Evolutionary conservation across 2,797 vertebrate species (phyloP), one percentile per base, ranked within the genome.

Genomic region (Tinamus major): DNA sequence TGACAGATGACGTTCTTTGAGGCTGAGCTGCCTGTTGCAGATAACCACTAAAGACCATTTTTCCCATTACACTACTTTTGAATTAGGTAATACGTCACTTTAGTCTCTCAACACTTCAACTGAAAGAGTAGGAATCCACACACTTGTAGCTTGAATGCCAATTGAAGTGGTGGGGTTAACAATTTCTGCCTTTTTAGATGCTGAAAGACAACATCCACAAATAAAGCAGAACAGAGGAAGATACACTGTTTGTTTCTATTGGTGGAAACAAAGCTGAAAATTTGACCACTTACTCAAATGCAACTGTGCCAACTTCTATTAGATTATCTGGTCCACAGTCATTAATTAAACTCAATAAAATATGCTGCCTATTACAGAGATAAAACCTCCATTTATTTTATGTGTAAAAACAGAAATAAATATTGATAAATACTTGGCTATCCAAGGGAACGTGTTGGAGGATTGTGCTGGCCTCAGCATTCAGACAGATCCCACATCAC

Each of bases 251-350:
- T 44, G 31, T 56, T 83, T 63, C 37, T 49, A 44, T 31, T 49
- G 69, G 29, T 80, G 85, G 61, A 67, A 89, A 77, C 44, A 44
- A 83, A 89, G 41, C 44, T 77, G 55, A 48, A 89, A 64, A 80
- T 82, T 48, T 61, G 27, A 44, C 63, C 58, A 68, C 33, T 4
- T 27, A 61, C 18, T 61, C 49, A 71, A 80, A 71, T 37, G 17
- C 37, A 89, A 18, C 26, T 59, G 64, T 42, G 26, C 44, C n/a
- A 64, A 0, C 77, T 79, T 55, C 61, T 59, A 16, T 33, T 71
- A 71, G 33, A 4, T 61, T 27, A 70, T 61, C 44, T 64, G 69
- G 13, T 83, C 69, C n/a, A 44, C 29, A 10, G 62, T 72, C 33
- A 59, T 31, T 46, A 77, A 89, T 77, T 63, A 91, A 86, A 71